These are phyloP conservation scores for Sardinella longiceps DNA, from an alignment of 2,797 vertebrate genomes.

Conservation along the genomic window DNA sequence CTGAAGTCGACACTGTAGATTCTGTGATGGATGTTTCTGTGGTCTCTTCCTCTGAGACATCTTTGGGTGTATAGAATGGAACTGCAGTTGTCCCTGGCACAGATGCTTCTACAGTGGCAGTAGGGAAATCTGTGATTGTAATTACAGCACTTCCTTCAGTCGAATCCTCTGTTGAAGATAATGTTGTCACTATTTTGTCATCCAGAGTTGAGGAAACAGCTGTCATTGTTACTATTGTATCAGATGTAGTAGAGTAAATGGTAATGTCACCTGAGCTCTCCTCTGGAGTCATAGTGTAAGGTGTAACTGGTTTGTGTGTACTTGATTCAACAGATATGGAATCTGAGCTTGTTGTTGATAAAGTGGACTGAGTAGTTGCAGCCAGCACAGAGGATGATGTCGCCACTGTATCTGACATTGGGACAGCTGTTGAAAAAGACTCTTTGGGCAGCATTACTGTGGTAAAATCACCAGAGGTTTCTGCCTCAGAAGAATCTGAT, in stretches of 20 bases:
- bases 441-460: no score
- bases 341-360: neutral
- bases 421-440: no score
- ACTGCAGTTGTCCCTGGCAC: neutral
- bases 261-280: neutral
- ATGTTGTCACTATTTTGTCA: neutral
- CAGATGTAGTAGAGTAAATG: neutral
- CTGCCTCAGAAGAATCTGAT: no score
- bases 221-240: neutral
- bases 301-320: neutral
- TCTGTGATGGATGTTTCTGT: slow-evolving; percentile 15
- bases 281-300: neutral
- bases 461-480: no score
- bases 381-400: no score
- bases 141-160: slow-evolving; percentile 30
- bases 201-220: neutral
- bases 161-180: neutral
- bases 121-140: slow-evolving; percentile 22
- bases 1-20: neutral
- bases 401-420: neutral
- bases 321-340: neutral
- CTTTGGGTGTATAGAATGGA: neutral
- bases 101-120: slow-evolving; percentile 32
- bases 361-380: no score
- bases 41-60: neutral